A percentile compares a stretch with the other conserved stretches of the same genome.
Evolutionary conservation across 2,888 invertebrate species (phyloP).

Genomic region (Phyllotreta cruciferae): DNA sequence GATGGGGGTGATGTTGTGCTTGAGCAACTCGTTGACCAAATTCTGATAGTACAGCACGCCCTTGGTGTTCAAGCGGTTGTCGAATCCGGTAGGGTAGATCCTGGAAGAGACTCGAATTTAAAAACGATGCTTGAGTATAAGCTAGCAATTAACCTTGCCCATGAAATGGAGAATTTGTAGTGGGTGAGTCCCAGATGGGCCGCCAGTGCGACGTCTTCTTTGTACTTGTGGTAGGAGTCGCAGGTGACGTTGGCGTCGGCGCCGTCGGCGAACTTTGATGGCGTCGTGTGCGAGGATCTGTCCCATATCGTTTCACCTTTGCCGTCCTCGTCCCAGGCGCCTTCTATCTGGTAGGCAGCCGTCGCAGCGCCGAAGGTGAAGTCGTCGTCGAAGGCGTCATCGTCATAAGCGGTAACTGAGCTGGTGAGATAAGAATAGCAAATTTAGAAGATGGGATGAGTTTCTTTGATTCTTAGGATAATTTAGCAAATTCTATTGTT

Average conservation of each 20-base stretch:
- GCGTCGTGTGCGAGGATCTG: slow-evolving; percentile 16
- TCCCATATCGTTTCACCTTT: slow-evolving; percentile 61
- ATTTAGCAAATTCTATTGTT: no score
- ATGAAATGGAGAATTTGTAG: slow-evolving; percentile 59
- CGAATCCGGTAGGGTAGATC: slow-evolving; percentile 67
- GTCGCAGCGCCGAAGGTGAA: slow-evolving; percentile 54
- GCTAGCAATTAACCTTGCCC: slow-evolving; percentile 34
- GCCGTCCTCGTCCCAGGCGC: slow-evolving; percentile 58
- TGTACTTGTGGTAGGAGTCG: slow-evolving; percentile 71
- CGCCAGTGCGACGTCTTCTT: slow-evolving; percentile 67
- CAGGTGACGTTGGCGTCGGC: slow-evolving; percentile 69
- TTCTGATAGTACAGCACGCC: slow-evolving; percentile 43
- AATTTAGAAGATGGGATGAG: neutral
- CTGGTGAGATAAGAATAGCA: neutral
- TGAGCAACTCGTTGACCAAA: slow-evolving; percentile 29
- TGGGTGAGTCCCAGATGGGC: slow-evolving; percentile 64
- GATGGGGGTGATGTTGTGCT: slow-evolving; percentile 31
- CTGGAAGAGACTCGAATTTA: slow-evolving; percentile 26
- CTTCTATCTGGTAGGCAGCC: slow-evolving; percentile 56
- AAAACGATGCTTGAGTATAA: neutral
- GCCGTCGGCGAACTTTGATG: neutral
- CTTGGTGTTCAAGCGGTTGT: slow-evolving; percentile 60
- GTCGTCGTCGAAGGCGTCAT: slow-evolving; percentile 44
- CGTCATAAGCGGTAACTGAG: no score
- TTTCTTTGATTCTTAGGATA: no score